Conservation (phyloP, 2,113 vertebrate species). For the Mesitornis unicolor region DNA sequence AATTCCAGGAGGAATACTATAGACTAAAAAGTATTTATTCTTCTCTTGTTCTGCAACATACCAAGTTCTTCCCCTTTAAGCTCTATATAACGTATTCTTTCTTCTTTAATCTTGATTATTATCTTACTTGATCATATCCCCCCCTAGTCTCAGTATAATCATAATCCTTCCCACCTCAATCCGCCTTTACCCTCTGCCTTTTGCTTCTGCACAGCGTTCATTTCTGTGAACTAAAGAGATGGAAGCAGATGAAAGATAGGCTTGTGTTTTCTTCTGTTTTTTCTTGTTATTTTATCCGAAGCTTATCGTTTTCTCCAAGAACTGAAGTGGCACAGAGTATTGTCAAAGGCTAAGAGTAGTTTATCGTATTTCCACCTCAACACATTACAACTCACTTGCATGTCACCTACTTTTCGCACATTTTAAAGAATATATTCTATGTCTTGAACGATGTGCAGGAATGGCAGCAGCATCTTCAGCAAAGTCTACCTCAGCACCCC, state of each 20-base stretch:
- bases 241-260: slow-evolving; percentile 10
- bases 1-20: background rate
- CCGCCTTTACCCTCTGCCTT: background rate
- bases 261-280: background rate
- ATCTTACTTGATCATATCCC: background rate
- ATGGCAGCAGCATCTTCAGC: background rate
- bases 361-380: background rate
- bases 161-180: background rate
- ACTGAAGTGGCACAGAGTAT: background rate
- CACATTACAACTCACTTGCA: background rate
- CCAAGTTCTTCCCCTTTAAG: background rate
- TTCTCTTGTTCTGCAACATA: background rate
- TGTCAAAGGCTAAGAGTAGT: background rate
- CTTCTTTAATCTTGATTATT: background rate
- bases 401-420: background rate
- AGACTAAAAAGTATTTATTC: background rate
- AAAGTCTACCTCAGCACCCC: background rate
- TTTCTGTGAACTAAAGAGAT: background rate
- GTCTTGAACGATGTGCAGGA: background rate
- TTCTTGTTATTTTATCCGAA: slow-evolving; percentile 3
- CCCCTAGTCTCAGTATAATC: background rate
- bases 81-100: background rate
- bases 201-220: background rate
- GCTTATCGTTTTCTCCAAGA: background rate
- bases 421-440: background rate